Conservation (phyloP, 2,113 vertebrate species). For the Rhabdornis inornatus region DNA sequence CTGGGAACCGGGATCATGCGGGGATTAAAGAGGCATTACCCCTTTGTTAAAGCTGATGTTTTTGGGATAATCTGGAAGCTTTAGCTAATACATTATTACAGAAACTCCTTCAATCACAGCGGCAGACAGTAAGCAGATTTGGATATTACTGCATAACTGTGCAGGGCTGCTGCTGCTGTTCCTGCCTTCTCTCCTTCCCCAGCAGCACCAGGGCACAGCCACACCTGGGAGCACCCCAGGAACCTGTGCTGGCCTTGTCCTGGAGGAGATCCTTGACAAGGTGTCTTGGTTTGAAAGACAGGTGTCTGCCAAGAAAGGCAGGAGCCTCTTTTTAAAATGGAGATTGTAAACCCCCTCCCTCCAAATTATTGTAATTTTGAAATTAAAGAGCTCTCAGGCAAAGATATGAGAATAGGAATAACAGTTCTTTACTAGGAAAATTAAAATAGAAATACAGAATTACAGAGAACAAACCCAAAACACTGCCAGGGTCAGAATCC, state of each 20-base stretch:
- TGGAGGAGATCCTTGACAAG: not conserved
- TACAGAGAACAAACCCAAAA: too few relatives aligned
- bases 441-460: too few relatives aligned
- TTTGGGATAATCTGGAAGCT: conserved; percentile 73
- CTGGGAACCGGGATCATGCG: conserved; percentile 59
- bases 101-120: conserved; percentile 70
- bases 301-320: too few relatives aligned
- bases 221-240: not conserved
- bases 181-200: not conserved
- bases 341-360: too few relatives aligned
- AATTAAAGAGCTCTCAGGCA: too few relatives aligned
- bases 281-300: too few relatives aligned
- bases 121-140: conserved; percentile 72
- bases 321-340: too few relatives aligned
- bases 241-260: not conserved
- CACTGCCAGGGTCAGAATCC: too few relatives aligned
- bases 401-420: too few relatives aligned
- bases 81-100: conserved; percentile 75
- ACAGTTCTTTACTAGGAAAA: too few relatives aligned
- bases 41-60: conserved; percentile 76
- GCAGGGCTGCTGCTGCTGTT: conserved; percentile 7
- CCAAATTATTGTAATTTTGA: too few relatives aligned
- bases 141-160: conserved; percentile 54
- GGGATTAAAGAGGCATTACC: conserved; percentile 74
- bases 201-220: not conserved